Conservation (phyloP, 2,113 vertebrate genomes). For the Clinocottus analis region DNA sequence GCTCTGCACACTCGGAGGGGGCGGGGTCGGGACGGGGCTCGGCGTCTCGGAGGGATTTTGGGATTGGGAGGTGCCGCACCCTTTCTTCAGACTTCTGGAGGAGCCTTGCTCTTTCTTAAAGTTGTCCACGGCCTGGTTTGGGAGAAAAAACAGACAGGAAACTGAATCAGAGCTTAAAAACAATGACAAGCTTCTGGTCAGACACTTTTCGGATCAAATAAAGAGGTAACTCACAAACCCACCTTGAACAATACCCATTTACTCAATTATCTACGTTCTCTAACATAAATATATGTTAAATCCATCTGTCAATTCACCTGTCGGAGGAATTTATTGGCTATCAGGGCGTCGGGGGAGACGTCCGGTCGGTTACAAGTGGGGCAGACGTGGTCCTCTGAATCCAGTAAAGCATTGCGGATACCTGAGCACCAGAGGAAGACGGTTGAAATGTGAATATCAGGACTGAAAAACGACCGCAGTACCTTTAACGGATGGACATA, state of each 20-base stretch:
- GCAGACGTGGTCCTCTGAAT: constrained; percentile 94
- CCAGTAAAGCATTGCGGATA: constrained; percentile 93
- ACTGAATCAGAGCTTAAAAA: background rate
- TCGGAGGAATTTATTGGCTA: constrained; percentile 96
- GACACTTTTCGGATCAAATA: background rate
- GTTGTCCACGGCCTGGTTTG: constrained; percentile 92
- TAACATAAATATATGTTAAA: background rate
- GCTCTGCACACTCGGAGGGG: constrained; percentile 48
- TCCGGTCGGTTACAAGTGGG: constrained; percentile 93
- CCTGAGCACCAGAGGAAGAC: constrained; percentile 78
- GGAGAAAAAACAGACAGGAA: background rate
- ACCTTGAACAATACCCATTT: background rate
- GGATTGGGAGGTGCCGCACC: constrained; percentile 13
- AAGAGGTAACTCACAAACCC: background rate
- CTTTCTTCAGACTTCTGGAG: constrained; percentile 83
- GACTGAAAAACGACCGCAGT: background rate
- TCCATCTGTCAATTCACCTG: constrained; percentile 83
- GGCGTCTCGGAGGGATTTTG: constrained; percentile 76
- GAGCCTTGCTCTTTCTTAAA: constrained; percentile 93
- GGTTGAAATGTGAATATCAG: background rate
- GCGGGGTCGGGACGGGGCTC: constrained; percentile 71
- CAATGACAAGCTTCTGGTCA: background rate
- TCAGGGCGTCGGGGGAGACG: constrained; percentile 94
- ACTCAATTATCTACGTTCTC: background rate
- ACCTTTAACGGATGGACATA: background rate